Evolutionary conservation across 2,888 invertebrate genomes (phyloP).

Genomic region (Eupithecia centaureata): DNA sequence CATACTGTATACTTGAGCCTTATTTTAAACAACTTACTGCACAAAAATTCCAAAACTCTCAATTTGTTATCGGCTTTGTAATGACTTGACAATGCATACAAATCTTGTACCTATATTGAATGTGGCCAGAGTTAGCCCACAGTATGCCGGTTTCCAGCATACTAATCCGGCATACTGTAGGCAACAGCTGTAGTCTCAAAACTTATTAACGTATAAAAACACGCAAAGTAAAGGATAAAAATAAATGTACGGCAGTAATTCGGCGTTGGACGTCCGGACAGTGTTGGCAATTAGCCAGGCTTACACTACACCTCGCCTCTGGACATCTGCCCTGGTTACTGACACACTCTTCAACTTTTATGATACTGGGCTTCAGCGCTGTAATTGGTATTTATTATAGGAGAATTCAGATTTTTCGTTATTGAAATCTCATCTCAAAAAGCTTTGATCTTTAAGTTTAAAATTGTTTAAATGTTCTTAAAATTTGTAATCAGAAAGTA

Average conservation of each 20-base stretch:
- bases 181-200: slow-evolving; percentile 35
- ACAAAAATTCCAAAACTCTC: too few relatives aligned
- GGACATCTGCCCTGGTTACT: slow-evolving; percentile 25
- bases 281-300: slow-evolving; percentile 59
- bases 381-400: slow-evolving; percentile 21
- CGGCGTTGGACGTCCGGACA: slow-evolving; percentile 41
- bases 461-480: not conserved
- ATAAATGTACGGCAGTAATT: slow-evolving; percentile 50
- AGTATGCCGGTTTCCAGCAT: not conserved
- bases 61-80: too few relatives aligned
- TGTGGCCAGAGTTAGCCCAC: too few relatives aligned
- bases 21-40: too few relatives aligned
- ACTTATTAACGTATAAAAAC: slow-evolving; percentile 34
- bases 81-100: too few relatives aligned
- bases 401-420: slow-evolving; percentile 1
- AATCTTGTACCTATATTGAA: too few relatives aligned
- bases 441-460: not conserved
- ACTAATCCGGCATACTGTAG: not conserved
- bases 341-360: slow-evolving; percentile 25
- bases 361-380: slow-evolving; percentile 20
- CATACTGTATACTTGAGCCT: too few relatives aligned
- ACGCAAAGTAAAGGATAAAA: slow-evolving; percentile 47
- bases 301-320: slow-evolving; percentile 47
- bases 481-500: not conserved
- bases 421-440: not conserved